Base-by-base conservation (phyloP, 2,888 invertebrate species). In the Bellardia pandia region DNA sequence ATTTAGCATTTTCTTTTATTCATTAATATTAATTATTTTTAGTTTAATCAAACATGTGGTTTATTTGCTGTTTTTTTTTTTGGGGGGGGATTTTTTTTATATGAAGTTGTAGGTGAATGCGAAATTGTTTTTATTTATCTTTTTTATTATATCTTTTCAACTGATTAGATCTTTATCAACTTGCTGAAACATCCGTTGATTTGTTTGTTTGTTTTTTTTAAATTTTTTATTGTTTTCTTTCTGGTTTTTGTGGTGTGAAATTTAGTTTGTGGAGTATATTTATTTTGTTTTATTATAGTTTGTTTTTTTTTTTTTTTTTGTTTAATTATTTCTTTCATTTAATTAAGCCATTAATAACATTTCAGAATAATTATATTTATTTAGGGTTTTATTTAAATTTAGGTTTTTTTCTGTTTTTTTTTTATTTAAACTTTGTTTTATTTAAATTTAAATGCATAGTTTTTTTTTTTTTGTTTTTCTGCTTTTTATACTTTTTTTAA, bases 291-390 rank as follows among this genome's bases (percentile, higher is more conserved):
- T 30, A 23, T 23, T 23, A 23, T 81, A 37, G 37, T 37, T 40
- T 77, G 68, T 74, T 48, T 33, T 16, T 48, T 71, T 71, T 33
- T 78, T 30, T 81, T 40, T 77, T 74, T 74, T 48, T 33, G 30
- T 48, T 71, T 71, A 9, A 51, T 71, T 78, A 23, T 56, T 72
- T 79, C 37, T 13, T 79, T 85, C 80, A 69, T 69, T 81, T 78
- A 85, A 85, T 82, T 85, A 87, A 87, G 87, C 87, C 81, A 82
- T 87, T 85, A 87, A 85, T 85, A 87, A 87, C 87, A 85, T 82
- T 85, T 86, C 64, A 71, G 51, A 85, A 78, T 82, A 86, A 76
- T 78, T 82, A 72, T 64, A 71, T 72, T 78, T 74, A 53, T 62
- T 71, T 83, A 53, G 14, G 64, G 48, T 85, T 81, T 75, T 62